Percentiles rank a stretch among this genome's conserved stretches.
These are phyloP conservation scores for Sceloporus undulatus DNA, from an alignment of 2,113 vertebrate species.

Conservation along the genomic window DNA sequence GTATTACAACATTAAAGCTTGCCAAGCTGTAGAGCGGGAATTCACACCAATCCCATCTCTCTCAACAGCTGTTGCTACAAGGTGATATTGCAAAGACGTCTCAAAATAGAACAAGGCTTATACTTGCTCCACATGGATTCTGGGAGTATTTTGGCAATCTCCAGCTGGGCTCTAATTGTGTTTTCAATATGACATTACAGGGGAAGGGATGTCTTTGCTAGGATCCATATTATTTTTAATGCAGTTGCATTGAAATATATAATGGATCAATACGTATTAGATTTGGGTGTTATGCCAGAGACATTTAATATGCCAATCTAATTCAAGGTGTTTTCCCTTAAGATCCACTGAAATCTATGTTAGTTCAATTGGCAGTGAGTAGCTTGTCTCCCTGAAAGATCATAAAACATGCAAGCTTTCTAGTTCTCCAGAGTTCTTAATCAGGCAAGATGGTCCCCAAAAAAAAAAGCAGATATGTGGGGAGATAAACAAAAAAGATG, in stretches of 20 bases:
- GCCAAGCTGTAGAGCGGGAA: conserved; percentile 68
- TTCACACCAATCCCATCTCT: conserved; percentile 64
- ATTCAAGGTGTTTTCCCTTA: not conserved
- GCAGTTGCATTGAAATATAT: conserved; percentile 62
- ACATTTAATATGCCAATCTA: not conserved
- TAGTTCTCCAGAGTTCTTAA: too few species aligned
- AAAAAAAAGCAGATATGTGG: too few species aligned
- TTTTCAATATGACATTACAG: conserved; percentile 68
- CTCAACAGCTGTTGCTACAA: conserved; percentile 80
- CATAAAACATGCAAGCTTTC: too few species aligned
- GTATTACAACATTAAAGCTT: conserved; percentile 65
- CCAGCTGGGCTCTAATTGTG: conserved; percentile 81
- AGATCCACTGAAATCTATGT: not conserved
- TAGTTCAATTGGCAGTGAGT: not conserved
- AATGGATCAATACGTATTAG: conserved; percentile 46
- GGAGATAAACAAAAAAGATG: too few species aligned
- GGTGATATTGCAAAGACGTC: conserved; percentile 75
- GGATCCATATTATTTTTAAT: conserved; percentile 33
- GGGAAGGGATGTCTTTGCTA: conserved; percentile 45
- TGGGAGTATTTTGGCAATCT: conserved; percentile 65
- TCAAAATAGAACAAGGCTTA: conserved; percentile 77
- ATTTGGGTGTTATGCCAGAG: conserved; percentile 1
- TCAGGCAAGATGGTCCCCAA: too few species aligned
- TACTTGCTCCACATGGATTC: conserved; percentile 68
- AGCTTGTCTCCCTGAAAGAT: not conserved